Evolutionary conservation across 2,888 invertebrate genomes (phyloP), one percentile per base, ranked within the genome.

Genomic region (Leptura quadrifasciata): DNA sequence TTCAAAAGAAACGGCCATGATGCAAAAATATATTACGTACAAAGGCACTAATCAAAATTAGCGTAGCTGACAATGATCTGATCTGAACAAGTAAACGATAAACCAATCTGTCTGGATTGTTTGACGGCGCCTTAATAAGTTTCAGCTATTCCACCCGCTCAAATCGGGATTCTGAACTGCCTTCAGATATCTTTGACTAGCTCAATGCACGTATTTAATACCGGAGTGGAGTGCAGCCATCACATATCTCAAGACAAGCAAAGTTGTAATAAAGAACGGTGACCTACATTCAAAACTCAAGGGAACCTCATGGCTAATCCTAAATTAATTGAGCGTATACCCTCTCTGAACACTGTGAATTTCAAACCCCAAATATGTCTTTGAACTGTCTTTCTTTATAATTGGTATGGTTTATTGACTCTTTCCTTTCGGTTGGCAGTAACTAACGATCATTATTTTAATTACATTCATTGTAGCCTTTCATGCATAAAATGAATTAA

Each of bases 301-400:
- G 57, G 55, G 68, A 68, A 8, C 18, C 55, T 31, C 17, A 31
- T n/a, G 5, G 68, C 35, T 68, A 68, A 68, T 68, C 68, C 68
- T 3, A 55, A 68, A 68, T 68, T 54, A 68, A 68, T 68, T 55
- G 31, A 67, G 67, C 27, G 55, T 54, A 52, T 27, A 4, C 27
- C 24, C 24, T 67, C 21, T 67, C 55, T 67, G 67, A 67, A 67
- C 54, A 39, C 8, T 10, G 63, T 3, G 39, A 39, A 35, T 39
- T 39, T 63, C 20, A 15, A 63, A n/a, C n/a, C n/a, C 5, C 27
- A 27, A 27, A 60, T 60, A 60, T 15, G 20, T 63, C 63, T 20
- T 27, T 63, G 12, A 18, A 61, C 8, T 60, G 39, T 63, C 63
- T 21, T 35, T 20, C 15, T 63, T 35, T 31, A 63, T 21, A 63